phyloP scores from a whole-genome alignment of 2,888 invertebrate species.

The Escarpia spicata region DNA sequence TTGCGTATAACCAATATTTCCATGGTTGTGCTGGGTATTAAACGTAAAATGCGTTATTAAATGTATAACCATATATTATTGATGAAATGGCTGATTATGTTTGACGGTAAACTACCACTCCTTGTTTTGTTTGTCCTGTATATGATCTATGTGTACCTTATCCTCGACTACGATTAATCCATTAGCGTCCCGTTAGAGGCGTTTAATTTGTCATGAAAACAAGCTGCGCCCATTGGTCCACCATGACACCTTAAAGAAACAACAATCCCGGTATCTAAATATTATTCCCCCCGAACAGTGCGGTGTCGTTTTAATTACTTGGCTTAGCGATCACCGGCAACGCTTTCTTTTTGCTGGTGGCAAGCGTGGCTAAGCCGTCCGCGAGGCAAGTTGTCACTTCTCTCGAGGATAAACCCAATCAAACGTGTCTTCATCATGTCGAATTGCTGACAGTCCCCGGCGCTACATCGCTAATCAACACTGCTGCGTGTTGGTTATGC shows the following conservation, averaged over 20 bases:
- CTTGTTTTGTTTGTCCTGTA: slow-evolving; percentile 14
- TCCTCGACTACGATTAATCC: background rate
- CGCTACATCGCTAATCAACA: background rate
- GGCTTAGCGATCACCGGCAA: background rate
- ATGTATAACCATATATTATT: slow-evolving; percentile 1
- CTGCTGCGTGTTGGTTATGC: background rate
- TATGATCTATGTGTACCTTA: background rate
- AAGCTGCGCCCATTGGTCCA: background rate
- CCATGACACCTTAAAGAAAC: background rate
- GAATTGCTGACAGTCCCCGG: background rate
- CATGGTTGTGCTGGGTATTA: background rate
- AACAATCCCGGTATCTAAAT: background rate
- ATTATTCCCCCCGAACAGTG: background rate
- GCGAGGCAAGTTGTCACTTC: background rate
- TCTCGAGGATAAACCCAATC: background rate
- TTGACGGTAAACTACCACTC: background rate
- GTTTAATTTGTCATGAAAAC: background rate
- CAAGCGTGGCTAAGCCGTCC: background rate
- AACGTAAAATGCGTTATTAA: background rate
- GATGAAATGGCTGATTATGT: background rate
- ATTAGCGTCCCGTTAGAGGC: background rate
- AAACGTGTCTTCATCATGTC: background rate
- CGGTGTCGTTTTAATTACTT: slow-evolving; percentile 2
- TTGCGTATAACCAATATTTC: too few relatives aligned
- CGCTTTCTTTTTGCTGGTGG: background rate